These are phyloP conservation scores for Dendrolimus kikuchii DNA, from an alignment of 1,140 invertebrate species.

Conservation along the genomic window DNA sequence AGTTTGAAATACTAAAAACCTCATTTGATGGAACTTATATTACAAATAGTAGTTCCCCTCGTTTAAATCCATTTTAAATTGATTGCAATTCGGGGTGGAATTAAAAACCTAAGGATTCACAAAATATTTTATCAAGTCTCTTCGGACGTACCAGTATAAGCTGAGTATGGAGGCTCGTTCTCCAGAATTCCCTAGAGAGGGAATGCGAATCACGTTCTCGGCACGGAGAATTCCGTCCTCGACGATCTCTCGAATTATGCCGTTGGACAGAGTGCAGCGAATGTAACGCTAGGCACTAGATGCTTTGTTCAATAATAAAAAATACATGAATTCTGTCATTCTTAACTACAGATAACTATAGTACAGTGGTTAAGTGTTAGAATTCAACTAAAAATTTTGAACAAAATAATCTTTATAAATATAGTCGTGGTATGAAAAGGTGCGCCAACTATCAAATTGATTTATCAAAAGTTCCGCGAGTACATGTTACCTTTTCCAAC, in stretches of 20 bases:
- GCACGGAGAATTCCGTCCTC: conserved; percentile 20
- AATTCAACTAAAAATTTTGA: too few relatives aligned
- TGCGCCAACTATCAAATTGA: too few relatives aligned
- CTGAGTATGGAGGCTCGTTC: conserved; percentile 19
- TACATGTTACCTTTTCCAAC: too few relatives aligned
- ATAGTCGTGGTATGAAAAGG: too few relatives aligned
- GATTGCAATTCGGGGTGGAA: conserved; percentile 9
- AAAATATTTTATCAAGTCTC: conserved; percentile 32
- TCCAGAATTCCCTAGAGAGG: conserved; percentile 18
- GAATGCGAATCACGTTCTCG: conserved; percentile 33
- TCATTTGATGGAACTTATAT: background rate
- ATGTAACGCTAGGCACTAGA: too few relatives aligned
- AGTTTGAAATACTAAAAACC: too few relatives aligned
- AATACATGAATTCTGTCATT: too few relatives aligned
- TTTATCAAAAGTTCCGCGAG: too few relatives aligned
- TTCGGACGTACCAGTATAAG: conserved; percentile 11
- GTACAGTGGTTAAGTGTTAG: too few relatives aligned
- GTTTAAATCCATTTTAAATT: background rate
- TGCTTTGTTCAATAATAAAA: too few relatives aligned
- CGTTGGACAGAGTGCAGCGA: conserved; percentile 7
- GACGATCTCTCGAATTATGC: conserved; percentile 29
- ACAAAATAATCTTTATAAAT: too few relatives aligned
- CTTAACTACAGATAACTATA: too few relatives aligned
- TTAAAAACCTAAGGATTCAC: conserved; percentile 20
- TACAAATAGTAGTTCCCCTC: background rate